phyloP scores from a whole-genome alignment of 2,888 invertebrate species.

The Theretra japonica region DNA sequence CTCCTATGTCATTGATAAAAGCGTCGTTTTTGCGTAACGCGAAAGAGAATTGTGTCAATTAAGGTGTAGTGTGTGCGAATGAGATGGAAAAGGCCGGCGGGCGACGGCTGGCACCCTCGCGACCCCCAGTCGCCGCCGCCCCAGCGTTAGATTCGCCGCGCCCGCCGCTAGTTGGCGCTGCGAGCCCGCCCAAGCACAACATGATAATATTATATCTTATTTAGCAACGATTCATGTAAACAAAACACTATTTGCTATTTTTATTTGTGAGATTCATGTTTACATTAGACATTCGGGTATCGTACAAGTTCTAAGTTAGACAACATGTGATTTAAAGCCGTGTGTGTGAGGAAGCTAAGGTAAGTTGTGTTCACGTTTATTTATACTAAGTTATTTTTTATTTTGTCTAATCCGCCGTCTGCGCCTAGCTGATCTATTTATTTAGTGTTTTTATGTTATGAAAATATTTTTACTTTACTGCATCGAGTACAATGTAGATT shows the following conservation, averaged over 20 bases:
- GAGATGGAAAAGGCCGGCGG: conserved; percentile 56
- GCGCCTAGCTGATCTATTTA: too few relatives aligned
- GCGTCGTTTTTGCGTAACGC: conserved; percentile 78
- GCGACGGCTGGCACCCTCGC: conserved; percentile 51
- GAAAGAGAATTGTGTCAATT: conserved; percentile 54
- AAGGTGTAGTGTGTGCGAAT: conserved; percentile 66
- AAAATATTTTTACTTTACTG: too few relatives aligned
- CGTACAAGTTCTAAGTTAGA: background rate
- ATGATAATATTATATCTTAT: conserved; percentile 64
- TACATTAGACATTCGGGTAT: conserved; percentile 20
- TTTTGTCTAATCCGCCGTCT: background rate
- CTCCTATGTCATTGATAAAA: conserved; percentile 81
- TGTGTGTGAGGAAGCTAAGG: conserved; percentile 24
- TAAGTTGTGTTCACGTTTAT: conserved; percentile 25
- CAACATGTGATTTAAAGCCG: conserved; percentile 32
- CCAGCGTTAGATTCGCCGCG: conserved; percentile 59
- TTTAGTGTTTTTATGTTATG: too few relatives aligned
- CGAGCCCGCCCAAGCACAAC: conserved; percentile 76
- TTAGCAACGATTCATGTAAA: conserved; percentile 74
- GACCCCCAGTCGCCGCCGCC: conserved; percentile 64
- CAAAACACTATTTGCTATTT: conserved; percentile 58
- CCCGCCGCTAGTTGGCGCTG: conserved; percentile 80
- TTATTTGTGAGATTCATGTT: conserved; percentile 19
- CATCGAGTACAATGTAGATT: too few relatives aligned
- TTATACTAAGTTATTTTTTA: conserved; percentile 4